phyloP scores from a whole-genome alignment of 1,140 invertebrate genomes.

The Batillaria attramentaria region DNA sequence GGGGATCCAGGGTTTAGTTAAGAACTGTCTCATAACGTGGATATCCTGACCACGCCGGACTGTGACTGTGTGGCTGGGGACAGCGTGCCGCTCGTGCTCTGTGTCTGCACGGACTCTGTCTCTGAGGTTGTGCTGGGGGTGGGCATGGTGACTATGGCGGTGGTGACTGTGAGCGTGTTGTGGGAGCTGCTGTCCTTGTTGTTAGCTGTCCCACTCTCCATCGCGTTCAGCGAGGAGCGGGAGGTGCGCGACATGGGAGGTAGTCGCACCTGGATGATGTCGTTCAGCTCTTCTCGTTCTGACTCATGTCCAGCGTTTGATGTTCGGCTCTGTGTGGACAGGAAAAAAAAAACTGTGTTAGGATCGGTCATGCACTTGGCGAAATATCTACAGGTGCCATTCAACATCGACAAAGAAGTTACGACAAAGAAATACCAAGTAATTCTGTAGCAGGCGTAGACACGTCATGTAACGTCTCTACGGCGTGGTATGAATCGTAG shows the following conservation, averaged over 20 bases:
- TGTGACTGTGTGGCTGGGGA: slow-evolving; percentile 47
- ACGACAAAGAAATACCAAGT: no score
- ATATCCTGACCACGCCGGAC: slow-evolving; percentile 61
- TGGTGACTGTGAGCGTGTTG: slow-evolving; percentile 63
- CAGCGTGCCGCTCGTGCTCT: slow-evolving; percentile 51
- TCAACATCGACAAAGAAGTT: no score
- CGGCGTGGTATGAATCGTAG: no score
- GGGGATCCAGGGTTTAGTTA: no score
- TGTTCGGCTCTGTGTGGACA: slow-evolving; percentile 64
- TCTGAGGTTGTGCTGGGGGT: slow-evolving; percentile 66
- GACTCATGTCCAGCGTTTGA: slow-evolving; percentile 57
- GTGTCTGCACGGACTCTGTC: slow-evolving; percentile 55
- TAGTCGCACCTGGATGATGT: slow-evolving; percentile 73
- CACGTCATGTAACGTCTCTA: no score
- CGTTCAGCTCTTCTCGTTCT: slow-evolving; percentile 73
- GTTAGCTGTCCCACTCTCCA: slow-evolving; percentile 51
- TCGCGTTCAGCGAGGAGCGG: slow-evolving; percentile 66
- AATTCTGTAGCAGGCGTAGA: no score
- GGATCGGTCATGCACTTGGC: no score
- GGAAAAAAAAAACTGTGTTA: slow-evolving; percentile 7
- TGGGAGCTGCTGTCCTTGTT: slow-evolving; percentile 50
- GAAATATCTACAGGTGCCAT: no score
- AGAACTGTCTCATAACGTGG: slow-evolving; percentile 57
- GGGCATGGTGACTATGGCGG: slow-evolving; percentile 61
- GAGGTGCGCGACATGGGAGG: slow-evolving; percentile 65